These are phyloP conservation scores for Antitype chi DNA, from an alignment of 2,888 invertebrate genomes.

Conservation along the genomic window DNA sequence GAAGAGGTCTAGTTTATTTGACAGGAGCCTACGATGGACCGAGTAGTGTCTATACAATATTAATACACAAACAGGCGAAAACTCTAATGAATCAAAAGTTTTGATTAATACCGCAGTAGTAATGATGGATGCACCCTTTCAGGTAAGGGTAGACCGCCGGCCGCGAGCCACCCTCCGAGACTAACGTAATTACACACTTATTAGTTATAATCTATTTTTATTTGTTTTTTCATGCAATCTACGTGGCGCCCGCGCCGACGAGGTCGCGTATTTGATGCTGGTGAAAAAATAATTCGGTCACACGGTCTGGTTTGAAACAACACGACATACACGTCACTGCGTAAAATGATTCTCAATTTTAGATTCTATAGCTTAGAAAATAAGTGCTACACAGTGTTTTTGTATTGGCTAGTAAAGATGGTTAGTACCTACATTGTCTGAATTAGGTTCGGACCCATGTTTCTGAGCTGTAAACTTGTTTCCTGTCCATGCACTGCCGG, in stretches of 20 bases:
- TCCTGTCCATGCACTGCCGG: constrained; percentile 39
- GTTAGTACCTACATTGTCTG: constrained; percentile 12
- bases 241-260: constrained; percentile 60
- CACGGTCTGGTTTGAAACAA: constrained; percentile 23
- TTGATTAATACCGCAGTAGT: constrained; percentile 81
- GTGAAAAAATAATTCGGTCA: constrained; percentile 63
- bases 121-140: constrained; percentile 81
- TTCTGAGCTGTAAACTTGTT: constrained; percentile 56
- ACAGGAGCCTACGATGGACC: not conserved
- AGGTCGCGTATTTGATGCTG: constrained; percentile 55
- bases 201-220: constrained; percentile 85
- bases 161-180: constrained; percentile 85
- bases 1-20: not conserved
- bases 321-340: not conserved
- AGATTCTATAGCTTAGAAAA: fast-evolving
- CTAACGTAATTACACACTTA: constrained; percentile 88
- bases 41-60: not conserved
- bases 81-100: constrained; percentile 62
- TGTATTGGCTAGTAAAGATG: not conserved
- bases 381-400: not conserved
- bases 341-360: constrained; percentile 8
- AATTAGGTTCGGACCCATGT: constrained; percentile 43
- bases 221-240: constrained; percentile 79
- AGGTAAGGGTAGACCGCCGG: constrained; percentile 86
- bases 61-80: constrained; percentile 11